Percentiles rank a stretch among this genome's conserved stretches.
phyloP scores from a whole-genome alignment of 2,888 invertebrate genomes.

The Sinhomidia bicolor region DNA sequence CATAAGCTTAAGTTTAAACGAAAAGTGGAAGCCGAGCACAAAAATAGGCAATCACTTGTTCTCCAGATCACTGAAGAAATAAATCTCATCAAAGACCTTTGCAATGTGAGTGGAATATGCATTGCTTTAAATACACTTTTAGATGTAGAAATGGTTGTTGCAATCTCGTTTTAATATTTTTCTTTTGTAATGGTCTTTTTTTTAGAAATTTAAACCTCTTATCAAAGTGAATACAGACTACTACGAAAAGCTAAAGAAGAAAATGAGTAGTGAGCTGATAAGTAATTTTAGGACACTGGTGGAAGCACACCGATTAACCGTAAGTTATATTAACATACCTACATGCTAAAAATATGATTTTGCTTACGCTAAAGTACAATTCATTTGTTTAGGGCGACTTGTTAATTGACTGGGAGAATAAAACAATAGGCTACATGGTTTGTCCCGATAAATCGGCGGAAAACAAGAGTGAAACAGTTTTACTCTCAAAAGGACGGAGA shows the following conservation, averaged over 20 bases:
- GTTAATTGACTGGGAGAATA: conserved; percentile 51
- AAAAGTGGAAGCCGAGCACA: conserved; percentile 11
- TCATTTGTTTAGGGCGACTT: conserved; percentile 41
- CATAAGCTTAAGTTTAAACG: conserved; percentile 34
- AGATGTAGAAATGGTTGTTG: too few relatives aligned
- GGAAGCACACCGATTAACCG: conserved; percentile 41
- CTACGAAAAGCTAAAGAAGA: conserved; percentile 44
- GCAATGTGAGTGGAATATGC: conserved; percentile 7
- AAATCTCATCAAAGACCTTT: background rate
- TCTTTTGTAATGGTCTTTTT: background rate
- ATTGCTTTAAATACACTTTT: too few relatives aligned
- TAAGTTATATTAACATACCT: too few relatives aligned
- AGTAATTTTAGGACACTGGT: conserved; percentile 27
- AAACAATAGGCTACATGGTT: conserved; percentile 41
- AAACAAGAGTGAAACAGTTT: conserved; percentile 20
- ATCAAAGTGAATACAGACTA: conserved; percentile 25
- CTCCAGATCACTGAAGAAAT: conserved; percentile 27
- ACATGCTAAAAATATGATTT: too few relatives aligned
- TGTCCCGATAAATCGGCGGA: conserved; percentile 56
- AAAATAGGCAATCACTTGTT: background rate
- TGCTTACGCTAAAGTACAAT: too few relatives aligned
- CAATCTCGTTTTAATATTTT: too few relatives aligned
- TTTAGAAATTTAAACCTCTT: conserved; percentile 49
- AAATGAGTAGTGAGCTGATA: background rate
- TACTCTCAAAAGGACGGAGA: conserved; percentile 22